These are phyloP conservation scores for Trichomycterus rosablanca DNA, from an alignment of 2,113 vertebrate species.

Conservation along the genomic window DNA sequence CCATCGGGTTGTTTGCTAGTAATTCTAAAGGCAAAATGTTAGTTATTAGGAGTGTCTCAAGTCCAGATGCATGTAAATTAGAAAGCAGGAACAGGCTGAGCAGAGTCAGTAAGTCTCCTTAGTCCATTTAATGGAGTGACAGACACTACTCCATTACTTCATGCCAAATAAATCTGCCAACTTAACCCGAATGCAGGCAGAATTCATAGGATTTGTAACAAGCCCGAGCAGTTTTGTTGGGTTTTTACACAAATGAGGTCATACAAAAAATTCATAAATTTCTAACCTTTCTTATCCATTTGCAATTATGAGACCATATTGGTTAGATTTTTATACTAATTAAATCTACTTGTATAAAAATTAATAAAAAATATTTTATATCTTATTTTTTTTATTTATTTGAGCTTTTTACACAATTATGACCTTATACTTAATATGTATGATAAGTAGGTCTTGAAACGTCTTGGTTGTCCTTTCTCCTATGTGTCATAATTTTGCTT, in stretches of 20 bases:
- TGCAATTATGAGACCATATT: too few relatives aligned
- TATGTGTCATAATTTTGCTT: too few relatives aligned
- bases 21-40: slow-evolving; percentile 6
- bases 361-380: too few relatives aligned
- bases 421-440: too few relatives aligned
- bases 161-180: neutral
- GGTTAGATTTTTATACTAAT: too few relatives aligned
- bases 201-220: neutral
- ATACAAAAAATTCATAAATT: neutral
- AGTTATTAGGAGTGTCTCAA: slow-evolving; percentile 4
- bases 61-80: slow-evolving; percentile 16
- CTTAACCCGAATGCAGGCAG: neutral
- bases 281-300: too few relatives aligned
- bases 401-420: too few relatives aligned
- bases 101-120: neutral
- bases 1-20: neutral
- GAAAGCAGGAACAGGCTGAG: neutral
- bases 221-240: neutral
- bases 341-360: too few relatives aligned
- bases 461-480: too few relatives aligned
- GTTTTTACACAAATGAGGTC: neutral
- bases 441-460: too few relatives aligned
- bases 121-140: neutral
- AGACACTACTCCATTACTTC: slow-evolving; percentile 4
- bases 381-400: too few relatives aligned